Evolutionary conservation across 2,797 vertebrate species (phyloP).

Genomic region (Podarcis lilfordi): DNA sequence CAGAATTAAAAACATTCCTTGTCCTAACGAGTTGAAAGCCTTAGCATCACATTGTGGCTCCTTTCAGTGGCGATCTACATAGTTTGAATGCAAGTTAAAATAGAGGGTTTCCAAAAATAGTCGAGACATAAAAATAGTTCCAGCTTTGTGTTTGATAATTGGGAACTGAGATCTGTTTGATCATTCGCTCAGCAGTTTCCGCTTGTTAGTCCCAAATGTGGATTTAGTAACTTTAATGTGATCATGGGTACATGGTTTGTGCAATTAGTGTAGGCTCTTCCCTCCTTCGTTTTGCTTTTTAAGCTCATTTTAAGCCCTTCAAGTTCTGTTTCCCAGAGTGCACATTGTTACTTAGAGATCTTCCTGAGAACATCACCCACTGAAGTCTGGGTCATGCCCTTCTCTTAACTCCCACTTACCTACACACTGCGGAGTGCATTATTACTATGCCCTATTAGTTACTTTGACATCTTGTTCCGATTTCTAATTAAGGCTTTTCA

Average conservation of each 20-base stretch:
- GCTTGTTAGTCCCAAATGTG: constrained; percentile 63
- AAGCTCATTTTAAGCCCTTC: constrained; percentile 20
- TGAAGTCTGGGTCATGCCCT: constrained; percentile 17
- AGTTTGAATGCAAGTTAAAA: constrained; percentile 55
- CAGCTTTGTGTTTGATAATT: constrained; percentile 70
- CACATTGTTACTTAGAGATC: constrained; percentile 33
- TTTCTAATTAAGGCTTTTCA: constrained; percentile 32
- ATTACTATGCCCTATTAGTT: constrained; percentile 29
- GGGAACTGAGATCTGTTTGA: constrained; percentile 42
- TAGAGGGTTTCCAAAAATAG: constrained; percentile 52
- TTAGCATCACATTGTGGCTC: constrained; percentile 50
- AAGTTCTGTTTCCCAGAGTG: constrained; percentile 37
- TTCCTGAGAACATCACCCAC: constrained; percentile 38
- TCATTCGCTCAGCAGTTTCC: constrained; percentile 48
- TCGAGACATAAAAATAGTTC: constrained; percentile 71
- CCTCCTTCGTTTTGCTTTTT: constrained; percentile 36
- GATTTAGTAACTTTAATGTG: constrained; percentile 59
- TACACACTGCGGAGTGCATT: constrained; percentile 7
- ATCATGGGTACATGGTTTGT: constrained; percentile 50
- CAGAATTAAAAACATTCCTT: constrained; percentile 46
- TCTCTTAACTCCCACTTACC: constrained; percentile 37
- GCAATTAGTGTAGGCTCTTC: constrained; percentile 42
- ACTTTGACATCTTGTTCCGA: neutral
- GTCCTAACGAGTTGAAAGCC: constrained; percentile 45
- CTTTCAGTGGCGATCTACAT: constrained; percentile 59